These are phyloP conservation scores for Lordiphosa stackelbergi DNA, from an alignment of 1,140 invertebrate species.

Conservation along the genomic window DNA sequence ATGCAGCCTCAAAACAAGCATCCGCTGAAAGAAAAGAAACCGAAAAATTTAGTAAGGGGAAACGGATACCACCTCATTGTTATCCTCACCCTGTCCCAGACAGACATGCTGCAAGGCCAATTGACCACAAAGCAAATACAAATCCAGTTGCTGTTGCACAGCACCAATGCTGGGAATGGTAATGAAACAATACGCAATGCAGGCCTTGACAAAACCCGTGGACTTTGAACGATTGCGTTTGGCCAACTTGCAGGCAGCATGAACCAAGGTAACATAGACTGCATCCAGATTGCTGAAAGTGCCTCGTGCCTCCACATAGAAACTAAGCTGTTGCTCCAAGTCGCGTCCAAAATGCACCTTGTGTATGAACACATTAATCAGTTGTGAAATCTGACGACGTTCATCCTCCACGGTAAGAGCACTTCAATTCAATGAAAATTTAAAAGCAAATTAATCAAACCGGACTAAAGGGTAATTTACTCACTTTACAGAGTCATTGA, in stretches of 20 bases:
- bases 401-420: conserved; percentile 96
- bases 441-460: background rate
- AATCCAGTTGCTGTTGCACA: conserved; percentile 85
- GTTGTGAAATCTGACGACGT: conserved; percentile 87
- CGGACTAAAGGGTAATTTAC: conserved; percentile 35
- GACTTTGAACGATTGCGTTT: conserved; percentile 83
- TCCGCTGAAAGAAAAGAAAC: conserved; percentile 82
- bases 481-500: conserved; percentile 96
- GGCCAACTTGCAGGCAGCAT: conserved; percentile 89
- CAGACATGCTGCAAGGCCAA: conserved; percentile 94
- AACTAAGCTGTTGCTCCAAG: conserved; percentile 93
- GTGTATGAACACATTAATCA: conserved; percentile 89
- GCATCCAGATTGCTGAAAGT: conserved; percentile 93
- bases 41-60: conserved; percentile 32
- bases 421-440: conserved; percentile 78
- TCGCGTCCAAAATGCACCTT: conserved; percentile 89
- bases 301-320: conserved; percentile 94
- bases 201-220: conserved; percentile 91
- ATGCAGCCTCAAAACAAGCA: conserved; percentile 93
- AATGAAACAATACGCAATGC: conserved; percentile 95
- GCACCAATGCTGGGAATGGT: conserved; percentile 95
- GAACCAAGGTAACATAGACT: conserved; percentile 90
- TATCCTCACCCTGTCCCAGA: conserved; percentile 83
- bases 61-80: background rate
- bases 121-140: conserved; percentile 93